Evolutionary conservation across 2,797 vertebrate genomes (phyloP).

Genomic region (Remorina albescens): DNA sequence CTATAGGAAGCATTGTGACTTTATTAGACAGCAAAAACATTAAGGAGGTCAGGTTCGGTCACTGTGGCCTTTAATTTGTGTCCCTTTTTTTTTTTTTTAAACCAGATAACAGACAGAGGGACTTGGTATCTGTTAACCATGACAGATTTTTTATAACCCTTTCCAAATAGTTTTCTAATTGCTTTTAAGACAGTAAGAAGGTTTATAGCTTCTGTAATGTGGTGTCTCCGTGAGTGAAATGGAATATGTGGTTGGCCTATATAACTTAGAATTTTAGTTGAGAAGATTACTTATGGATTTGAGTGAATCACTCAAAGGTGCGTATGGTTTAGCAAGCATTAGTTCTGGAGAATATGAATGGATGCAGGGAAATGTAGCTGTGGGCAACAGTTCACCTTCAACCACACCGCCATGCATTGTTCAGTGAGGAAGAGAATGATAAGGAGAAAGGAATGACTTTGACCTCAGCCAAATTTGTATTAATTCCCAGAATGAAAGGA

Average conservation of each 20-base stretch:
- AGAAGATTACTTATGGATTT: not conserved
- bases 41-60: not conserved
- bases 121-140: not conserved
- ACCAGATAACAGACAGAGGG: not conserved
- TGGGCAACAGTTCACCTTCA: not conserved
- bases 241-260: not conserved
- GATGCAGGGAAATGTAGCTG: not conserved
- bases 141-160: not conserved
- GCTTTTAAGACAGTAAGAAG: not conserved
- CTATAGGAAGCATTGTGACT: not conserved
- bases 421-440: not conserved
- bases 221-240: not conserved
- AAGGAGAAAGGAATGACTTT: not conserved
- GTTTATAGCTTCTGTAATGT: not conserved
- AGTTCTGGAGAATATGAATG: not conserved
- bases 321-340: not conserved
- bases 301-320: not conserved
- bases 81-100: not conserved
- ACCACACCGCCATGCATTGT: not conserved
- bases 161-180: slow-evolving; percentile 2
- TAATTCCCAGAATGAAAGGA: not conserved
- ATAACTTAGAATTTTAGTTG: not conserved
- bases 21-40: not conserved
- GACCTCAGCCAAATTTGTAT: not conserved
- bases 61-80: not conserved